Evolutionary conservation across 1,140 invertebrate genomes (phyloP), one percentile per base, ranked within the genome.

Genomic region (Oncopodura yosiiana): DNA sequence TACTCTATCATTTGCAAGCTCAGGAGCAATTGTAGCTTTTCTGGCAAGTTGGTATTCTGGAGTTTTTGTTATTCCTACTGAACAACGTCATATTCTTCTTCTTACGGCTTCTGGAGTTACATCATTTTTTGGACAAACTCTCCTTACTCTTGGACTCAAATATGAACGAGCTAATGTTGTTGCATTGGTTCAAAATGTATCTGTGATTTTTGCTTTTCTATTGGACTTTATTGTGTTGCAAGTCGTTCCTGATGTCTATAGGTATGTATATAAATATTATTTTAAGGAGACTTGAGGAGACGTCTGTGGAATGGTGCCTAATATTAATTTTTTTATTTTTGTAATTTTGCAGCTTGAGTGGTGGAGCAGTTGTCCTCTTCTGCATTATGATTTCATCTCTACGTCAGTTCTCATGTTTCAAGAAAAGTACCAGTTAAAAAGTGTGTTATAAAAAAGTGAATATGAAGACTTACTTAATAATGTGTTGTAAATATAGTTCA

Each of bases 51-150:
- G 37, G 16, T 26, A 23, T 4, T 19, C 49, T 30, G 46, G 45
- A 3, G 19, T n/a, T 4, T 56, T 56, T 42, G 36, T 41, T 24
- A 19, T 37, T 23, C 54, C 54, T 8, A n/a, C 26, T 21, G 19
- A 27, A n/a, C 5, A 5, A 8, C 36, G 46, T 24, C 18, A 56
- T 23, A 27, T 34, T 12, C 6, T 49, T 21, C 19, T 49, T 9
- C 11, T 30, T 19, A 11, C 4, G 3, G 6, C 3, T 6, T 27
- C 23, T 4, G 45, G n/a, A 5, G 21, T 49, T 2, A 18, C 49
- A 18, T 48, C 36, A 14, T 45, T 51, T 24, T 2, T 51, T 9
- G 48, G 48, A n/a, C 55, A 57, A 46, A 30, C 34, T 14, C 29
- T 50, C 5, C n/a, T 30, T 30, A 49, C 4, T 8, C 32, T 8